These are phyloP conservation scores for Dendrocincla fuliginosa DNA, from an alignment of 2,797 vertebrate species.

Conservation along the genomic window DNA sequence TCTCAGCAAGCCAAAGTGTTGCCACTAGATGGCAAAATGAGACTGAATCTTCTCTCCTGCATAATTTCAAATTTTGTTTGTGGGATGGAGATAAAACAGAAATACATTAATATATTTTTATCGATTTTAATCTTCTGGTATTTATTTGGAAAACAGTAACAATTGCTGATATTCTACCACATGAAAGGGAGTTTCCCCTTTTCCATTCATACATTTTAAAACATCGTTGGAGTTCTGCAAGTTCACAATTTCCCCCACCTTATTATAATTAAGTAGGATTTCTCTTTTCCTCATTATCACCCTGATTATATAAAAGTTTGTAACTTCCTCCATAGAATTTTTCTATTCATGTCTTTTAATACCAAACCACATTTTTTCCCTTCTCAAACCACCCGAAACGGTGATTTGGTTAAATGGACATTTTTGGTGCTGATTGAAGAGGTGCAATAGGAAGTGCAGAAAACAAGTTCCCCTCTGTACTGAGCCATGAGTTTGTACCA, in stretches of 20 bases:
- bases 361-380: not conserved
- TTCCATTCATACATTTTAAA: not conserved
- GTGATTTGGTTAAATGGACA: not conserved
- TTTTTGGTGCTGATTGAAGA: not conserved
- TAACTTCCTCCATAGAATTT: not conserved
- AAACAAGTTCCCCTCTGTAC: not conserved
- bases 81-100: not conserved
- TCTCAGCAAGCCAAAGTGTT: not conserved
- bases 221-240: not conserved
- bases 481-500: not conserved
- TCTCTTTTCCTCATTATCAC: not conserved
- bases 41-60: not conserved
- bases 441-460: not conserved
- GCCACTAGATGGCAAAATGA: not conserved
- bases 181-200: not conserved
- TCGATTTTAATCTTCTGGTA: not conserved
- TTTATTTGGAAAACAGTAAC: not conserved
- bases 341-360: not conserved
- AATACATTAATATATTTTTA: not conserved
- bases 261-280: not conserved
- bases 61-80: not conserved
- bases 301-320: not conserved
- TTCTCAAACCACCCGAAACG: not conserved
- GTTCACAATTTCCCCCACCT: not conserved
- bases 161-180: not conserved